Base-by-base conservation (phyloP, 2,888 invertebrate genomes). In the Eurois occulta region DNA sequence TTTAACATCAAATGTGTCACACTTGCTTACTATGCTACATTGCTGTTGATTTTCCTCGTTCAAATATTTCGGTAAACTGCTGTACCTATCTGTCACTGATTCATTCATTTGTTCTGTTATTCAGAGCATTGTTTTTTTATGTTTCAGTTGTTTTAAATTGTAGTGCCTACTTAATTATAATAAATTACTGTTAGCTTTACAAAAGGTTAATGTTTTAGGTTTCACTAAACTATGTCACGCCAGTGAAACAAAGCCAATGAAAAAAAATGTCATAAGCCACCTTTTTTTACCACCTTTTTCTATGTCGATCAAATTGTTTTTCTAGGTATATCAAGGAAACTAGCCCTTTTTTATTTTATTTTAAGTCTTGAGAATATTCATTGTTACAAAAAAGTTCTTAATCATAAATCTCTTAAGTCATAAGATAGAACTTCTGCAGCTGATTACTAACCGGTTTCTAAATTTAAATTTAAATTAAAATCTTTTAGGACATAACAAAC, bases 11-110 rank as follows among this genome's bases (percentile, higher is more conserved):
- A 76, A 80, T 80, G 70, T 73, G 75, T 65, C 75, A 84, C 64
- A 67, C 48, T 35, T 35, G 18, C 13, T 69, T 55, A 67, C 38
- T 21, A 13, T 28, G 8, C 28, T 28, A 65, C n/a, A n/a, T n/a
- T 74, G 24, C 71, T 76, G 73, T 80, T 83, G 64, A 38, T 79
- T 83, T 73, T 72, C 64, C 80, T 76, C 13, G 28, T 76, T 46
- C 58, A 80, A 76, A 76, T 35, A 74, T 68, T 74, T 71, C 21
- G 24, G 38, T 71, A 21, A 38, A 64, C 28, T 48, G 16, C 35
- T 62, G 52, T 60, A 43, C 67, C 70, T 67, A 43, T 70, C 70
- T 67, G 70, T 75, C 75, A 58, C 79, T 62, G 72, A 75, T 64
- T 79, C 84, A 79, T 79, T 52, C 72, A 73, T 75, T 70, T 75